phyloP scores from a whole-genome alignment of 2,113 vertebrate genomes.

The Lampris megalopsis region DNA sequence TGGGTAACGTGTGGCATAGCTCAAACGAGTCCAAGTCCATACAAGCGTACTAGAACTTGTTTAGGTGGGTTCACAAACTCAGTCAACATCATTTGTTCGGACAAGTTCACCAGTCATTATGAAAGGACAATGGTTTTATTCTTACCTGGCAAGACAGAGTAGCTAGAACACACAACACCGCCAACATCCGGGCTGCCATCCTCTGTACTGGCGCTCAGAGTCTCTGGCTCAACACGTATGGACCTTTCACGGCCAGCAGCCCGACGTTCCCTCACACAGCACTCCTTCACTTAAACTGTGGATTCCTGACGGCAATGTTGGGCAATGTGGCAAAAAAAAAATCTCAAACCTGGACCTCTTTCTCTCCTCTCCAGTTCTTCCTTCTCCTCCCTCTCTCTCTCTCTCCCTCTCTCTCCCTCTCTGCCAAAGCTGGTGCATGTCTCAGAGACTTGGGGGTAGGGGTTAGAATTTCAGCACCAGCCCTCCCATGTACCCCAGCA shows the following conservation, averaged over 20 bases:
- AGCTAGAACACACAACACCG: constrained; percentile 57
- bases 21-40: too few species aligned
- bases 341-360: constrained; percentile 34
- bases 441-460: constrained; percentile 66
- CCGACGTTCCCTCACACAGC: constrained; percentile 11
- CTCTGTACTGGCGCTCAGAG: constrained; percentile 48
- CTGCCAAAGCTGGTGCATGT: constrained; percentile 67
- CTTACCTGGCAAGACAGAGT: constrained; percentile 76
- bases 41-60: too few species aligned
- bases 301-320: constrained; percentile 37
- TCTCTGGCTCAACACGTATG: constrained; percentile 17
- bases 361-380: constrained; percentile 33
- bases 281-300: constrained; percentile 2
- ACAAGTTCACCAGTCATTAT: constrained; percentile 8
- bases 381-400: constrained; percentile 32
- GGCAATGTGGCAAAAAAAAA: constrained; percentile 46
- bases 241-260: constrained; percentile 29
- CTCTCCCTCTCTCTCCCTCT: constrained; percentile 12
- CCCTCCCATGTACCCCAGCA: constrained; percentile 75
- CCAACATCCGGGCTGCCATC: constrained; percentile 70
- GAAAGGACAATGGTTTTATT: neutral
- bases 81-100: neutral
- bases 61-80: too few species aligned
- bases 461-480: constrained; percentile 75
- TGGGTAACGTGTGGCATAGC: neutral